These are phyloP conservation scores for Pteropus alecto DNA, from an alignment of 2,113 vertebrate genomes.

Conservation along the genomic window DNA sequence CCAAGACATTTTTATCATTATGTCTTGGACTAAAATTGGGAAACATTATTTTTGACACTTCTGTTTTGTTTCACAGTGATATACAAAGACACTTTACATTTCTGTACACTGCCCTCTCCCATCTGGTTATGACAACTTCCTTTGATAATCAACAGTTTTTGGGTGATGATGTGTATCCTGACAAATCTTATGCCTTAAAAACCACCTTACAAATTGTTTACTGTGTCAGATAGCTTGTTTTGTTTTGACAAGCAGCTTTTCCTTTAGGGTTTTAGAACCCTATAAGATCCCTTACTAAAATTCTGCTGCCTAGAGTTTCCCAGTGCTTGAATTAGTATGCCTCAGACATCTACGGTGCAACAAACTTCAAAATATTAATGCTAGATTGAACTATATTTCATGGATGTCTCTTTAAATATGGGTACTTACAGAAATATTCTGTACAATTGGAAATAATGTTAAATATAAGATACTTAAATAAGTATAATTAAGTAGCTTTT, in stretches of 20 bases:
- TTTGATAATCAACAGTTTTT: constrained; percentile 27
- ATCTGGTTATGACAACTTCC: background rate
- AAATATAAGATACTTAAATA: background rate
- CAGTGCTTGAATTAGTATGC: background rate
- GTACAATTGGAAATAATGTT: background rate
- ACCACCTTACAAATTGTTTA: constrained; percentile 34
- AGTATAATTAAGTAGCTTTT: background rate
- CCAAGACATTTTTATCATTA: background rate
- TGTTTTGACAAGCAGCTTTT: constrained; percentile 52
- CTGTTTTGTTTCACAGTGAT: background rate
- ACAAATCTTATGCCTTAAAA: background rate
- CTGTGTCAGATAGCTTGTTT: constrained; percentile 33
- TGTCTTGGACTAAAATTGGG: background rate
- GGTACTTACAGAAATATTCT: background rate
- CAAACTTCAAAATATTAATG: background rate
- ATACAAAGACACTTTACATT: background rate
- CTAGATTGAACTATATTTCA: background rate
- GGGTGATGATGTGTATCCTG: background rate
- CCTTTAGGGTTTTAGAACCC: constrained; percentile 28
- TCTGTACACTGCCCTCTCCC: background rate
- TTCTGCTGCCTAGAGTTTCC: background rate
- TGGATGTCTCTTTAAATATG: background rate
- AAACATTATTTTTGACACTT: background rate
- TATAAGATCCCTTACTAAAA: background rate
- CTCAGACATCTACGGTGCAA: background rate